Evolutionary conservation across 2,888 invertebrate species (phyloP), one percentile per base, ranked within the genome.

Genomic region (Stomorhina lunata): DNA sequence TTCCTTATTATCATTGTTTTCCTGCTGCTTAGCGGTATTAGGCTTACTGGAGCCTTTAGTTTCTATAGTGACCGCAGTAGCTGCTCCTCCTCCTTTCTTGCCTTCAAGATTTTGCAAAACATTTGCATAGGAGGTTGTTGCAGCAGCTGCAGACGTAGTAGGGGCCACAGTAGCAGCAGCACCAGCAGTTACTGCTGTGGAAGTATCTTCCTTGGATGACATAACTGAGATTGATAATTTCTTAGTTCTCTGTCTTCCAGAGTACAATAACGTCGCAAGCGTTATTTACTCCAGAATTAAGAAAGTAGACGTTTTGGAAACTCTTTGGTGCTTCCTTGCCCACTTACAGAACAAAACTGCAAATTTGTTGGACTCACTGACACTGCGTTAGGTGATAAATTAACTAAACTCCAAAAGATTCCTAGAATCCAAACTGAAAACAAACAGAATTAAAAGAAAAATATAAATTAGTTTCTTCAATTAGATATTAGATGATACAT

Each of bases 41-140:
- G 68, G 69, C 73, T 25, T 57, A 53, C 6, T 66, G 43, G 78
- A 66, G 12, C 72, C 50, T 78, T 45, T 75, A 59, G 9, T 73
- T 40, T 69, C 73, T 66, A 40, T 34, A 4, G 69, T 80, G 27
- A 69, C 71, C 4, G 73, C 27, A 12, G 48, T 68, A 17, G 78
- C 61, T 17, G 48, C 66, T 57, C 57, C 15, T 69, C 32, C 40
- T 22, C 20, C 83, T 88, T 89, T 80, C 29, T 88, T 89, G 53
- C 55, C 85, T 20, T 89, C 89, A 69, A 89, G 43, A 78, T 88
- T 89, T 89, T 94, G 92, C 88, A 95, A 94, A 85, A 94, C 93
- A 90, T 92, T 94, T 86, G 95, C 95, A 91, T 95, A 95, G 72
- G 95, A 95, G 87, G 94, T 94, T 85, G 93, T 81, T 10, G 94